Base-by-base conservation (phyloP, 2,888 invertebrate species). In the Noctua fimbriata region DNA sequence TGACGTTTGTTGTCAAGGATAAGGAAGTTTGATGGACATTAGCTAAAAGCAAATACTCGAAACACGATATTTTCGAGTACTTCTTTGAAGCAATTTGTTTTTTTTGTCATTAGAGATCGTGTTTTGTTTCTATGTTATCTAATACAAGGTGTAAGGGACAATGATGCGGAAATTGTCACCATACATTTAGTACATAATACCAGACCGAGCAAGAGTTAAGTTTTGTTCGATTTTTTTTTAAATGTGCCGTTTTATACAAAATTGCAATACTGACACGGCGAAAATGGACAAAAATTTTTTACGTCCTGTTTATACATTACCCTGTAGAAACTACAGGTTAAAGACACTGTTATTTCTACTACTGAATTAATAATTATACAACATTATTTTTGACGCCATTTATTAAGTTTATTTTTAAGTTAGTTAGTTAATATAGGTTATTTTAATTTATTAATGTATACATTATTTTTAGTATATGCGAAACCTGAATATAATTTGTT, bases 1-100 rank as follows among this genome's bases (percentile, higher is more conserved):
- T 55, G 67, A 67, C 32, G 18, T 76, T 76, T 76, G 36, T 36
- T 76, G 47, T 58, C 7, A 63, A 77, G 36, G 24, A 55, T 47
- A 79, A 60, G 36, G 10, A 81, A 47, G 6, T 36, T 49, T 16
- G 32, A 47, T 58, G 21, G 24, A 14, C 1, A 44, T 16, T 18
- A 16, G 16, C n/a, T 44, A 67, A 67, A 67, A n/a, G n/a, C 3
- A 21, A 9, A 44, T 44, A 44, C n/a, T 44, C n/a, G 67, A 67
- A 67, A 44, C 9, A 67, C 44, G 9, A 67, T 67, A 44, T 41
- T 49, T 78, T 47, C 28, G 24, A 47, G 7, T 55, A 21, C 18
- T 55, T 1, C 3, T 82, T 41, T 24, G 16, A 58, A 24, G 47
- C 7, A 16, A 28, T 1, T 41, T 36, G 2, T 41, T 9, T 36